These are phyloP conservation scores for Diploscapter pachys DNA, from an alignment of 1,140 invertebrate genomes.

Conservation along the genomic window DNA sequence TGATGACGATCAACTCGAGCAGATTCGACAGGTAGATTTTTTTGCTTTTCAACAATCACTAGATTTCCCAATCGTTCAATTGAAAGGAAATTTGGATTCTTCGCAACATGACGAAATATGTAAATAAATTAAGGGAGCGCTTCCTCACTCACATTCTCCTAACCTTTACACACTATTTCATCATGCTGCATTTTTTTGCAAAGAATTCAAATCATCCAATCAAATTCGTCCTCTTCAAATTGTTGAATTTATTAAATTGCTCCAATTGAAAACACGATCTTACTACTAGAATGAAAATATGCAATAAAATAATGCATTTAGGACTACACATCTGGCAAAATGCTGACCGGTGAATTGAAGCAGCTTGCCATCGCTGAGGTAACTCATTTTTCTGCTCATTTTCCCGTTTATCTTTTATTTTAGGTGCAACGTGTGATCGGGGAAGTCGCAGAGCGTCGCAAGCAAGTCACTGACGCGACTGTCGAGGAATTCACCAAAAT, in stretches of 20 bases:
- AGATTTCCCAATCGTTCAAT: too few species aligned
- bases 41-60: conserved; percentile 6
- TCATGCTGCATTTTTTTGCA: too few species aligned
- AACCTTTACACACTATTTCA: too few species aligned
- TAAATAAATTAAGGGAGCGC: too few species aligned
- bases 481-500: conserved; percentile 80
- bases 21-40: conserved; percentile 71
- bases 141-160: too few species aligned
- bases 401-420: background rate
- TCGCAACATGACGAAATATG: too few species aligned
- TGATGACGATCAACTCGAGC: conserved; percentile 80
- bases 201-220: too few species aligned
- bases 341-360: conserved; percentile 91
- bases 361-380: conserved; percentile 76
- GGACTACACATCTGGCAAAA: conserved; percentile 80
- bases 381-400: background rate
- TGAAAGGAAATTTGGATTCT: background rate
- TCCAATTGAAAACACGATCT: too few species aligned
- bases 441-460: conserved; percentile 77
- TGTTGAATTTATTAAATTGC: too few species aligned
- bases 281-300: too few species aligned
- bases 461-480: conserved; percentile 78
- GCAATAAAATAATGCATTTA: conserved; percentile 55
- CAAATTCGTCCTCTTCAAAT: too few species aligned
- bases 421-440: conserved; percentile 72